Evolutionary conservation across 2,888 invertebrate species (phyloP), one percentile per base, ranked within the genome.

Genomic region (Choreutis nemorana): DNA sequence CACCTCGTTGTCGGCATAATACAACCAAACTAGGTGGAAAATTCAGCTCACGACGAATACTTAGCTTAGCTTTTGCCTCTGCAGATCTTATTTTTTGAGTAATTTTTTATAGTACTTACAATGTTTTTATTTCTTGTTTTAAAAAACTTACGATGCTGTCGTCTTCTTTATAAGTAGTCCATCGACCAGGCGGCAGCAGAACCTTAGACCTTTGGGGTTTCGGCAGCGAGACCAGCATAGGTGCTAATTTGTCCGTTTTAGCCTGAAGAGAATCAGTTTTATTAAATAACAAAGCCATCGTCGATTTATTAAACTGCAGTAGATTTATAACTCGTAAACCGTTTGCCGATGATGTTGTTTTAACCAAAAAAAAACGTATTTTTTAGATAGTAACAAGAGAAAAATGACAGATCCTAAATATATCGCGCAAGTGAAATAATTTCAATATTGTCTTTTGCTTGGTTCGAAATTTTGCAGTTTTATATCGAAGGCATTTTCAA

Each of bases 91-190:
- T 18, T 18, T 18, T 18, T 18, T 6, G 7, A 18, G 7, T 18
- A 6, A 4, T 6, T 18, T 18, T 4, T 7, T 18, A 18, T 7
- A 18, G 7, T 6, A 6, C 7, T 18, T 18, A 18, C 18, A 18
- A 7, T 18, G 7, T 18, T 6, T 18, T 18, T 6, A 7, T 6
- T 6, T 4, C 7, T 18, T 9, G 10, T 4, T 4, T 9, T 9
- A 21, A 21, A 24, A 12, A 27, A 64, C 79, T 67, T 51, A 85
- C 86, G 44, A 86, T 80, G 14, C 81, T 81, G 23, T 82, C 81
- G 44, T 86, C 86, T 41, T 82, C 83, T 24, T 78, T 75, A 36
- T 83, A 85, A 1, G 81, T 82, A 31, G 84, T 83, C 86, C 86
- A 87, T 37, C 86, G 63, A 24, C 85, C 84, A 1, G 84, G 84